Evolutionary conservation across 2,797 vertebrate species (phyloP).

Genomic region (Oceanodroma leucorhoa): DNA sequence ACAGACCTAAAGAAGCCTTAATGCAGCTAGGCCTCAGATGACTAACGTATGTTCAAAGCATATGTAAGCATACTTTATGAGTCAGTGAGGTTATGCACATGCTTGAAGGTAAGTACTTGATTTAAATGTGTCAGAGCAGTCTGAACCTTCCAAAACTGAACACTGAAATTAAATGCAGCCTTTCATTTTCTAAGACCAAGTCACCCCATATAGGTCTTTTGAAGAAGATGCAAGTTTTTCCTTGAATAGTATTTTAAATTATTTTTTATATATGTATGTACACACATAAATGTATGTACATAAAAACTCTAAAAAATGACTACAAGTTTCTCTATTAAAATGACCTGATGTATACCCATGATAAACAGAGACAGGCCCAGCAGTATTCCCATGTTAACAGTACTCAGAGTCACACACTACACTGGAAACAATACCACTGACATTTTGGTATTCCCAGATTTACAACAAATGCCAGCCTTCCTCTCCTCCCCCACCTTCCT

Average conservation of each 20-base stretch:
- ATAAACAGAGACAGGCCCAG: neutral
- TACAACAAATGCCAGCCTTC: neutral
- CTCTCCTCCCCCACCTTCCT: neutral
- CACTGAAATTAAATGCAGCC: neutral
- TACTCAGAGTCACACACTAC: neutral
- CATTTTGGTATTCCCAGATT: neutral
- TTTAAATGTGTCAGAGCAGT: neutral
- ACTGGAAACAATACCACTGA: neutral
- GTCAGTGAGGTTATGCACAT: neutral
- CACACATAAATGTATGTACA: neutral
- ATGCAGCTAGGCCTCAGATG: neutral
- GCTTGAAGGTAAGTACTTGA: neutral
- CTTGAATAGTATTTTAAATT: neutral
- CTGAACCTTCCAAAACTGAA: neutral
- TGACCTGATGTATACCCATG: neutral
- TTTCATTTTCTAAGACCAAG: slow-evolving; percentile 1
- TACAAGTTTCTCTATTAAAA: neutral
- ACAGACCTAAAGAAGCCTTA: neutral
- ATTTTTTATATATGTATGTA: neutral
- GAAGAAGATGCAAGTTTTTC: neutral
- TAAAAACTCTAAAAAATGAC: neutral
- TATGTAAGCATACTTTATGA: neutral
- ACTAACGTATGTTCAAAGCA: neutral
- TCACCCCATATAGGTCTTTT: neutral
- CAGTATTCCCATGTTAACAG: neutral